These are phyloP conservation scores for Notocelia uddmanniana DNA, from an alignment of 2,888 invertebrate species.

Conservation along the genomic window DNA sequence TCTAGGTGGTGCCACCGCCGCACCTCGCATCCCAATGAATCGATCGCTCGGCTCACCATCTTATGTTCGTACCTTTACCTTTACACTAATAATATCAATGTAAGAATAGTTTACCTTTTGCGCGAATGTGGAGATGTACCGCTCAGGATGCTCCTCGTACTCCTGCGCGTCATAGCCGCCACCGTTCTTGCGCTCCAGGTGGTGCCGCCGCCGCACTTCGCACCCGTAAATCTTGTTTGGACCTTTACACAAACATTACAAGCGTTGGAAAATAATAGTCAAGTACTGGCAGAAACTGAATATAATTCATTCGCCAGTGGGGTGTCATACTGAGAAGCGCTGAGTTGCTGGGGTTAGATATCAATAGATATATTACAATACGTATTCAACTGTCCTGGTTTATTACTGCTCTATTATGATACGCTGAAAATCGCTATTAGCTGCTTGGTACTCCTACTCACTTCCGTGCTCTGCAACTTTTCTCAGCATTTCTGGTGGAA, in stretches of 20 bases:
- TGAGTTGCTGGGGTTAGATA: too few species aligned
- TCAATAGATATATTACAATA: too few species aligned
- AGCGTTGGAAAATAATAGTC: background rate
- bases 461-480: conserved; percentile 99
- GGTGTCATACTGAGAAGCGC: too few species aligned
- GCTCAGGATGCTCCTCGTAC: conserved; percentile 96
- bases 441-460: conserved; percentile 83
- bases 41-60: too few species aligned
- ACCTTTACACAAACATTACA: conserved; percentile 78
- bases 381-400: too few species aligned
- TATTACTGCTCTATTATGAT: too few species aligned
- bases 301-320: too few species aligned
- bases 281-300: too few species aligned
- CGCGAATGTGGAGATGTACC: conserved; percentile 98
- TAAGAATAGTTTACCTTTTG: conserved; percentile 88
- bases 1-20: too few species aligned
- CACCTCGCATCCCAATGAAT: too few species aligned
- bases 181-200: conserved; percentile 96
- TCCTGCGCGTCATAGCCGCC: conserved; percentile 94
- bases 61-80: too few species aligned
- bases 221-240: conserved; percentile 98
- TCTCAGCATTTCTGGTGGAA: conserved; percentile 96
- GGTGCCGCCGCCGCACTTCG: conserved; percentile 97
- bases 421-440: background rate
- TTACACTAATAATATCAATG: conserved; percentile 57